phyloP scores from a whole-genome alignment of 2,888 invertebrate species.

The Pantelozetes paolii region DNA sequence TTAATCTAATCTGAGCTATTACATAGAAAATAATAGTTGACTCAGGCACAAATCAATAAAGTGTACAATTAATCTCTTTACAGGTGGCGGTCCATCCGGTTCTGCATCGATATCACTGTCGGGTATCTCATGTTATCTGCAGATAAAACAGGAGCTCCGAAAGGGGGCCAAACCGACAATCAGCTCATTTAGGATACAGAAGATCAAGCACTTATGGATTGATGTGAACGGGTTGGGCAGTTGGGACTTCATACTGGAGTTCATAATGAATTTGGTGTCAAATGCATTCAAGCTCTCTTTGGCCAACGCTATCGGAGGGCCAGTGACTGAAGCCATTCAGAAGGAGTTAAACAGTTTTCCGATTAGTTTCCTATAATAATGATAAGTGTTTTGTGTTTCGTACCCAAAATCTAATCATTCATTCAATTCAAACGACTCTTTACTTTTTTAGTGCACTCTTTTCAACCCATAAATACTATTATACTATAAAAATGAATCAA shows the following conservation, averaged over 20 bases:
- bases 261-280: conserved; percentile 72
- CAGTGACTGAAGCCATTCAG: conserved; percentile 44
- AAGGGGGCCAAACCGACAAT: conserved; percentile 43
- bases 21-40: too few relatives aligned
- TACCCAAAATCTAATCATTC: too few relatives aligned
- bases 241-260: conserved; percentile 74
- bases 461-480: too few relatives aligned
- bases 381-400: too few relatives aligned
- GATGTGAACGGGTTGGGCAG: conserved; percentile 72
- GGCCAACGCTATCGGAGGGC: conserved; percentile 44
- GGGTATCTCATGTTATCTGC: conserved; percentile 43
- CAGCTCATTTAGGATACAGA: conserved; percentile 49
- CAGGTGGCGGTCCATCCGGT: conserved; percentile 36
- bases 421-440: too few relatives aligned
- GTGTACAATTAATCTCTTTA: background rate
- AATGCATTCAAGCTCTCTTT: conserved; percentile 64
- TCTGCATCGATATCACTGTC: conserved; percentile 43
- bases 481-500: background rate
- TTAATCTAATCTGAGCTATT: too few relatives aligned
- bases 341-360: conserved; percentile 42
- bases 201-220: conserved; percentile 49
- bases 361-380: conserved; percentile 30
- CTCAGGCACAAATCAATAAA: background rate
- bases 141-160: conserved; percentile 42
- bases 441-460: too few relatives aligned